Percentiles rank a stretch among this genome's conserved stretches.
Evolutionary conservation across 2,113 vertebrate genomes (phyloP).

Genomic region (Nothocercus julius): DNA sequence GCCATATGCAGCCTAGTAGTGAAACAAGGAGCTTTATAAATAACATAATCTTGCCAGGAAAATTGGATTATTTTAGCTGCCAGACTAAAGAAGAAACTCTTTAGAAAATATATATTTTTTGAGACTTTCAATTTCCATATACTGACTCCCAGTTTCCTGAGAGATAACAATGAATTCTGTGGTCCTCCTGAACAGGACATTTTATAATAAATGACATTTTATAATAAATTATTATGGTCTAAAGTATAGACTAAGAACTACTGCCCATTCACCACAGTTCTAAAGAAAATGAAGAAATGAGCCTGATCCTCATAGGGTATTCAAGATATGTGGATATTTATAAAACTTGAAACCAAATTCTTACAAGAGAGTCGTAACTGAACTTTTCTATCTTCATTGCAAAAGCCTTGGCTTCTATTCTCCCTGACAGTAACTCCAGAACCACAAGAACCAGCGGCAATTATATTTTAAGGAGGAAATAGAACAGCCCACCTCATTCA

Average conservation of each 20-base stretch:
- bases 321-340: not conserved
- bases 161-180: not conserved
- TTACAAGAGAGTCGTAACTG: not conserved
- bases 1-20: conserved; percentile 39
- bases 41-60: conserved; percentile 67
- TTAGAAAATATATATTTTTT: not conserved
- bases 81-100: conserved; percentile 36
- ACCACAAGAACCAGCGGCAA: not conserved
- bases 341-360: not conserved
- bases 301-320: not conserved
- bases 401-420: not conserved
- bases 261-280: too few species aligned
- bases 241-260: not conserved
- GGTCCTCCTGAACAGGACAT: not conserved
- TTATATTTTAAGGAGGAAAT: not conserved
- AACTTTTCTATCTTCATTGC: not conserved
- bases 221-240: not conserved
- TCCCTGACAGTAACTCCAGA: not conserved
- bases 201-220: not conserved
- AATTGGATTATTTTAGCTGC: conserved; percentile 78
- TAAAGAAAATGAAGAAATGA: not conserved
- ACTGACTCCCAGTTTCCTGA: not conserved
- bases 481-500: not conserved
- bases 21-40: conserved; percentile 54
- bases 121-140: not conserved